A percentile compares a stretch with the other conserved stretches of the same genome.
Evolutionary conservation across 2,113 vertebrate species (phyloP).

Genomic region (Anolis carolinensis): DNA sequence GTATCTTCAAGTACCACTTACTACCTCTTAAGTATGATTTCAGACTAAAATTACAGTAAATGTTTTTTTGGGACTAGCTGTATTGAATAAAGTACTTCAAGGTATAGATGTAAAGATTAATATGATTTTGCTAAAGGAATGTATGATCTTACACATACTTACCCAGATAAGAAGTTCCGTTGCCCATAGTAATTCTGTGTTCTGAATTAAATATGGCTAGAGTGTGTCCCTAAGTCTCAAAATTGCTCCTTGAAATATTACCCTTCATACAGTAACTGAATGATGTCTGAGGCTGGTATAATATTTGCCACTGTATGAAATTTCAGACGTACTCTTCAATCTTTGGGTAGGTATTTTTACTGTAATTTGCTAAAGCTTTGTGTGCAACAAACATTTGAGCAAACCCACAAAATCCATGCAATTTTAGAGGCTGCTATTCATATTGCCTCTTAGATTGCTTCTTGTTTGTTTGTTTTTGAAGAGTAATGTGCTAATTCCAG

Average conservation of each 20-base stretch:
- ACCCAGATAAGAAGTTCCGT: not conserved
- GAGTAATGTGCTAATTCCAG: not conserved
- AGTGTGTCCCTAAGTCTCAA: not conserved
- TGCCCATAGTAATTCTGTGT: not conserved
- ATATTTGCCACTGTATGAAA: not conserved
- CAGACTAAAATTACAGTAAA: not conserved
- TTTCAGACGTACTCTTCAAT: not conserved
- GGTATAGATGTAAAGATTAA: not conserved
- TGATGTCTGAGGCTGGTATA: not conserved
- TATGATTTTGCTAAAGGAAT: not conserved
- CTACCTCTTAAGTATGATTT: not conserved
- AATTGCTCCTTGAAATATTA: not conserved
- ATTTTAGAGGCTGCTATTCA: not conserved
- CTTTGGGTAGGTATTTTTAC: not conserved
- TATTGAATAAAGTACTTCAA: not conserved
- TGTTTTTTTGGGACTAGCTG: not conserved
- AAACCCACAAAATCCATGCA: constrained; percentile 10
- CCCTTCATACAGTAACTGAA: not conserved
- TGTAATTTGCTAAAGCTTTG: not conserved
- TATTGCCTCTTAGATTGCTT: not conserved
- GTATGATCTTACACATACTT: not conserved
- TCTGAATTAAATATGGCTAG: not conserved
- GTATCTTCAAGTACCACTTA: not conserved
- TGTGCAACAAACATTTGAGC: not conserved
- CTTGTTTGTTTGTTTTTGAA: not conserved